Evolutionary conservation across 1,140 invertebrate genomes (phyloP), one percentile per base, ranked within the genome.

Genomic region (Macrotrachela quadricornifera): DNA sequence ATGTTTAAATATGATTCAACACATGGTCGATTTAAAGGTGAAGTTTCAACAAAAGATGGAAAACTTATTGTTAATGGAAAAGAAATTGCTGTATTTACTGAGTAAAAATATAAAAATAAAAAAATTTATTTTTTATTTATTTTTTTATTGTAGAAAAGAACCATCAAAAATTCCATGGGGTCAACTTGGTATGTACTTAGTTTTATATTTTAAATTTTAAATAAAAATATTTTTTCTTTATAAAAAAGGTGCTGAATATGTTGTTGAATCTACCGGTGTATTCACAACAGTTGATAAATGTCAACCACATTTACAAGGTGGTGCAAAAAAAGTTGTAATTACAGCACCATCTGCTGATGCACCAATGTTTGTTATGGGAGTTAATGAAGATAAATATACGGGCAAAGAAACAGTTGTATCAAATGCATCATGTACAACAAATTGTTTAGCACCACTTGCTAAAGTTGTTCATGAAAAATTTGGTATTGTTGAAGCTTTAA

Each of bases 351-450:
- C 30, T n/a, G 17, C 14, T 40, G 39, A 38, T 42, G 49, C 37
- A 21, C 14, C n/a, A 15, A 15, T 44, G 17, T 15, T 16, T 16
- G 42, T 44, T 15, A 16, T 44, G 42, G 42, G 42, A 10, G 42
- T 44, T 44, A 44, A 44, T 16, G 14, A 44, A 15, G 17, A 44
- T 16, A 14, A 44, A 16, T 44, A 15, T 15, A 44, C 42, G n/a
- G 17, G 17, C n/a, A 16, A 38, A 14, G 15, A 41, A 37, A 38
- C 49, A 15, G 36, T 41, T 13, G 39, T 40, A 17, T 52, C 50
- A n/a, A 43, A 43, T 45, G 43, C 50, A 12, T 45, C 50, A 15
- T 45, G 50, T 46, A 45, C 50, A n/a, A 52, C 50, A n/a, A 52
- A 52, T 36, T 52, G 50, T 38, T 41, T 52, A 17, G 50, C 50